phyloP scores from a whole-genome alignment of 1,140 invertebrate genomes.

The Aethina tumida region DNA sequence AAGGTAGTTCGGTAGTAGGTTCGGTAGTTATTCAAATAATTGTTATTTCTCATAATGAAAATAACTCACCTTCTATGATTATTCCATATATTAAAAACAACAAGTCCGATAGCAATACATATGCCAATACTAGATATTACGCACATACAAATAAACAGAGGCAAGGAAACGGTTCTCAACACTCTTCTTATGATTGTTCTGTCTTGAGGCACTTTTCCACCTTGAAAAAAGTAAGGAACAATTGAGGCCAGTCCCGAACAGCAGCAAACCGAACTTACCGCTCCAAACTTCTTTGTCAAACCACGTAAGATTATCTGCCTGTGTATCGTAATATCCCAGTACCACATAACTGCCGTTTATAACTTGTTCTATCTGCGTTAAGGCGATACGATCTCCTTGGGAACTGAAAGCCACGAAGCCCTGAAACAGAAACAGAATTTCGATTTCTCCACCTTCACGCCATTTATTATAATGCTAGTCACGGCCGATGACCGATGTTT shows the following conservation, averaged over 20 bases:
- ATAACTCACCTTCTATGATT: constrained; percentile 72
- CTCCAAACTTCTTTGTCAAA: constrained; percentile 81
- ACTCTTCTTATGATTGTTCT: constrained; percentile 79
- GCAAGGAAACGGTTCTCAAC: constrained; percentile 74
- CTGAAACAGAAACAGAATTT: constrained; percentile 42
- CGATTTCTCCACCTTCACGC: no score
- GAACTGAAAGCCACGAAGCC: constrained; percentile 92
- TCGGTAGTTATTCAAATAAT: no score
- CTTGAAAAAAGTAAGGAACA: constrained; percentile 35
- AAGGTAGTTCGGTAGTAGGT: no score
- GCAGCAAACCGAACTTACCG: constrained; percentile 42
- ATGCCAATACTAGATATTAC: constrained; percentile 79
- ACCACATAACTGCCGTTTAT: constrained; percentile 89
- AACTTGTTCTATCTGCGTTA: constrained; percentile 97
- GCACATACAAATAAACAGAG: constrained; percentile 86
- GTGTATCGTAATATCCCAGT: constrained; percentile 94
- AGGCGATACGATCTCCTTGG: constrained; percentile 95
- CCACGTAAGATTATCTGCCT: constrained; percentile 92
- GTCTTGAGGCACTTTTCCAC: constrained; percentile 82
- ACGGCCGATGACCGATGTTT: no score
- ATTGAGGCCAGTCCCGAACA: background rate
- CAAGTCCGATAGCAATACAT: constrained; percentile 66
- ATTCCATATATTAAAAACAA: constrained; percentile 86
- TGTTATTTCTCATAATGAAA: no score
- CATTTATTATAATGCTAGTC: background rate